Percentiles rank a stretch among this genome's conserved stretches.
Conservation (phyloP, 2,113 vertebrate species). For the Anoura caudifer region DNA sequence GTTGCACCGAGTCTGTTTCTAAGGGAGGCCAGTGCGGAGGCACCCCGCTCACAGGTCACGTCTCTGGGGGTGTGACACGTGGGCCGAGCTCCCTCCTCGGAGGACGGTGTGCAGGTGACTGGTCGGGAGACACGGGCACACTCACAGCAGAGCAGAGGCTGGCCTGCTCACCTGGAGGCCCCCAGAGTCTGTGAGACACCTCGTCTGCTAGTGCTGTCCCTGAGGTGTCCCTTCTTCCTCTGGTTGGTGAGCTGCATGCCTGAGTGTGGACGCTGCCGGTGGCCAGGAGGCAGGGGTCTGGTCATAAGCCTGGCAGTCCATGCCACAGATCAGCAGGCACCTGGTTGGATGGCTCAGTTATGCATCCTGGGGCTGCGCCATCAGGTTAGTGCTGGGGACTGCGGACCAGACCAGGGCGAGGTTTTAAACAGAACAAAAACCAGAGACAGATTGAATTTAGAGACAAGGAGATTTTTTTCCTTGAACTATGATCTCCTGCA, state of each 20-base stretch:
- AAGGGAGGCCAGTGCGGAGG: neutral
- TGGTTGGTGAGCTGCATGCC: neutral
- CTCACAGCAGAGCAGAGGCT: too few species aligned
- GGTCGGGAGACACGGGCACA: too few species aligned
- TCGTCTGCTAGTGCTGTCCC: too few species aligned
- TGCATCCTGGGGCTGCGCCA: neutral
- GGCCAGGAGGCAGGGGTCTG: neutral
- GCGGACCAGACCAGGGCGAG: neutral
- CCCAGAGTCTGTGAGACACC: too few species aligned
- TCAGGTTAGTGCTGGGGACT: too few species aligned
- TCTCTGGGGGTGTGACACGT: neutral
- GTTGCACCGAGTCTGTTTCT: accelerated
- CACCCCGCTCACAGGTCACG: neutral
- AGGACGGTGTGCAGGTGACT: too few species aligned
- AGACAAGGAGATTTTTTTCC: neutral
- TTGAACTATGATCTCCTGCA: neutral
- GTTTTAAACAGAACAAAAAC: neutral
- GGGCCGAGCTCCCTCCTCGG: neutral
- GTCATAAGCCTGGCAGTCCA: neutral
- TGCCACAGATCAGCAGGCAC: accelerated
- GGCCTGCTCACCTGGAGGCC: too few species aligned
- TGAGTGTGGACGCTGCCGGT: neutral
- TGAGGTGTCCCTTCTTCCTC: neutral
- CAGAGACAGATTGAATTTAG: neutral
- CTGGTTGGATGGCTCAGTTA: neutral